Evolutionary conservation across 2,113 vertebrate species (phyloP), one percentile per base, ranked within the genome.

Genomic region (Corvus cornix): DNA sequence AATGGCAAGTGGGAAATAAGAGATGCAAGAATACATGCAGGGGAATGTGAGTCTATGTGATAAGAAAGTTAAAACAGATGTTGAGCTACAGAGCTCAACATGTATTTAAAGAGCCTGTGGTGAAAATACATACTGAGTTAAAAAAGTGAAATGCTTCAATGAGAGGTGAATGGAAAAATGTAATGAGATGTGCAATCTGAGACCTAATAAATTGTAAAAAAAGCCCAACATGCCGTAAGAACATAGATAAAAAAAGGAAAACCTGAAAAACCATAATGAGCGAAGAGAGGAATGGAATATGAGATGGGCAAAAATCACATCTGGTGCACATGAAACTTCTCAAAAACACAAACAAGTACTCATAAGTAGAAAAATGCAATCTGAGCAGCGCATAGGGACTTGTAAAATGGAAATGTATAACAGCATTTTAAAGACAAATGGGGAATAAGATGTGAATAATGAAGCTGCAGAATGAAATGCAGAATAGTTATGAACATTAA

Each of bases 201-300:
- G 37, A 66, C 39, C 28, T n/a, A 63, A 70, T 35, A 41, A 69
- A 41, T 19, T 52, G 19, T 48, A 28, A 67, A 67, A 69, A 89
- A 33, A 1, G 3, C 4, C 5, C 7, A 60, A 31, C 0, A 0
- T 64, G 11, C 13, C 60, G 5, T 68, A 84, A 73, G 44, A 83
- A 53, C 11, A n/a, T 12, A 48, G 4, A 18, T 39, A 7, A 46
- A 21, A 78, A 82, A 79, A 73, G 10, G 8, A 56, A 84, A 90
- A 60, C 7, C 19, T 52, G 53, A 31, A 79, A 62, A 60, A 66
- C 24, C 19, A 22, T 10, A 81, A 52, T 0, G 0, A 60, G 19
- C 17, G 30, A 10, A 27, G 18, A 43, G 27, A 88, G 53, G 39
- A 88, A 73, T 69, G 18, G 39, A 62, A 70, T 67, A 70, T 58